Evolutionary conservation across 2,888 invertebrate species (phyloP), one percentile per base, ranked within the genome.

Genomic region (Agrotis exclamationis): DNA sequence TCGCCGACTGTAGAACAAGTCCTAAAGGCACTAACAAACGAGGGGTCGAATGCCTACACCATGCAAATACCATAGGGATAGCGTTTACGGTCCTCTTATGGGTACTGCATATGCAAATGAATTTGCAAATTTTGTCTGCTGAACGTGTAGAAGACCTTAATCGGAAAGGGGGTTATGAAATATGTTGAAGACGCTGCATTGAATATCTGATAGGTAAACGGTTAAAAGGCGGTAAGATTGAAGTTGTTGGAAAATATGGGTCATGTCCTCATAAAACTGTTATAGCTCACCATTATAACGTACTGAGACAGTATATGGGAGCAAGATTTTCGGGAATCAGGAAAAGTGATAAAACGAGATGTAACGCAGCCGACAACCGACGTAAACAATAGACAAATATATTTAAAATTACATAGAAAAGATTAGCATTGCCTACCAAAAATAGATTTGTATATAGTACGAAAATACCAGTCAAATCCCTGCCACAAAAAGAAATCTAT

Each of bases 21-120:
- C n/a, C 14, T 7, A 33, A 14, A n/a, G 47, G 53, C 11, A 51
- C 57, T 69, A 63, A 63, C 65, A 57, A 62, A 56, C 11, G 54
- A 59, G 68, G 70, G 78, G 53, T 28, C 59, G 22, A 69, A 74
- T 81, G 78, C 58, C 62, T 78, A 63, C 44, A 63, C 47, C 58
- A 81, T 77, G 69, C 68, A 60, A 80, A 80, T 69, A 51, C 28
- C 28, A n/a, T 56, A 0, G 45, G 20, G 24, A 63, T 45, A 11
- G 33, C 39, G 51, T 58, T 51, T 45, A 60, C 39, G 11, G 16
- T 24, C 45, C 24, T 45, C 24, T 58, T 80, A 70, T 24, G 39
- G 64, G 67, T 24, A 67, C 71, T 82, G 74, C 62, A 58, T 82
- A 79, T 82, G 74, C 71, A 74, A 82, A 82, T 82, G 39, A 13